Percentiles rank a stretch among this genome's conserved stretches.
Conservation (phyloP, 2,113 vertebrate species). For the Corythornis madagascariensis region DNA sequence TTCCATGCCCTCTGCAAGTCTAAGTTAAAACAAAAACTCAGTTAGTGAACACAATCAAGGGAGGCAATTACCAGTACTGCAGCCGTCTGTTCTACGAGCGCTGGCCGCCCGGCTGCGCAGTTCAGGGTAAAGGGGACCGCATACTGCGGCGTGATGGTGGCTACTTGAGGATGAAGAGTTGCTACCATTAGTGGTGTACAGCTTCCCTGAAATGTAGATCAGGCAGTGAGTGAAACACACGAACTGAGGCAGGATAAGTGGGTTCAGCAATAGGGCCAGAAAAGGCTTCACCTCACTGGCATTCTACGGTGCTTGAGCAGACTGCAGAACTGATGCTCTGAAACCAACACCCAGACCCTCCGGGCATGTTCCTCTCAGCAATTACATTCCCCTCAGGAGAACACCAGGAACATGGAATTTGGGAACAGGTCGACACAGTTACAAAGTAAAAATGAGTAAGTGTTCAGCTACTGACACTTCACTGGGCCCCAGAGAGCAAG, state of each 20-base stretch:
- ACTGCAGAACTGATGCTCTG: neutral
- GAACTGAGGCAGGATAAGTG: constrained; percentile 70
- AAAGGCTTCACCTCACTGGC: constrained; percentile 57
- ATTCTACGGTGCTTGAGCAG: constrained; percentile 16
- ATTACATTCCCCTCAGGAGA: neutral
- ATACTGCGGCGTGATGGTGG: constrained; percentile 97
- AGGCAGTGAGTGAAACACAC: constrained; percentile 85
- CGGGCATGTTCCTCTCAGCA: neutral
- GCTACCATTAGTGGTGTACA: constrained; percentile 99
- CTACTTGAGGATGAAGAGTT: constrained; percentile 97
- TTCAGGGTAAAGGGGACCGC: constrained; percentile 96
- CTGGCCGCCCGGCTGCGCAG: constrained; percentile 93
- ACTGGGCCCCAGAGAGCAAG: neutral
- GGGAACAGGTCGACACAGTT: neutral
- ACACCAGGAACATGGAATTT: neutral
- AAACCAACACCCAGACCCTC: constrained; percentile 9
- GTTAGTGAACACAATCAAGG: constrained; percentile 85
- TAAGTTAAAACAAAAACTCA: constrained; percentile 78
- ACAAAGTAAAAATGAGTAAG: neutral
- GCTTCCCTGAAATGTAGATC: constrained; percentile 94
- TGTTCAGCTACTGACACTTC: neutral
- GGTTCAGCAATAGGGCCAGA: constrained; percentile 61
- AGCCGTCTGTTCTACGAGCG: constrained; percentile 98
- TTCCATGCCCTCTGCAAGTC: constrained; percentile 84
- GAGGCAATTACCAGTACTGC: constrained; percentile 98